A percentile compares a stretch with the other conserved stretches of the same genome.
Conservation (phyloP, 1,140 invertebrate genomes). For the Coelopa frigida region DNA sequence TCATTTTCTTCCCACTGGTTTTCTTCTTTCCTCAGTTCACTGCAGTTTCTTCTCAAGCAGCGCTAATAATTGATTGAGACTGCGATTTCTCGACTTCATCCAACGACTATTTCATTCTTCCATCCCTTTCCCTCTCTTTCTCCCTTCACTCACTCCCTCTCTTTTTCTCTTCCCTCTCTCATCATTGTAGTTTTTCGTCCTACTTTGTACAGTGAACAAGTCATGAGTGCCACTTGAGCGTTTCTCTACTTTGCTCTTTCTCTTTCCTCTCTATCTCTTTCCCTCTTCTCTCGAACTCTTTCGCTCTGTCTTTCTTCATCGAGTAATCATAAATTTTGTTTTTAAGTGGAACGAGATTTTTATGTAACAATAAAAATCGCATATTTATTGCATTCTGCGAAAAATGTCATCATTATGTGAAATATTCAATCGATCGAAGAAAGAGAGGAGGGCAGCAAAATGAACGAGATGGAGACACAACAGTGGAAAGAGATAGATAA, state of each 20-base stretch:
- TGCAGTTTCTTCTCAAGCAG: too few relatives aligned
- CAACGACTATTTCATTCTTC: background rate
- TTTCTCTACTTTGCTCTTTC: background rate
- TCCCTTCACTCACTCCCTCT: background rate
- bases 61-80: too few relatives aligned
- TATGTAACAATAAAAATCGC: too few relatives aligned
- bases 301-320: background rate
- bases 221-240: background rate
- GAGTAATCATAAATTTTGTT: too few relatives aligned
- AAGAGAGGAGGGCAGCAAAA: too few relatives aligned
- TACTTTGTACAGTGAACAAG: background rate
- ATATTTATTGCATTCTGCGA: too few relatives aligned
- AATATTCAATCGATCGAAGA: too few relatives aligned
- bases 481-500: too few relatives aligned
- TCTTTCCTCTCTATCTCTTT: background rate
- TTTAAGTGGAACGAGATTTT: too few relatives aligned
- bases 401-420: too few relatives aligned
- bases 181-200: background rate
- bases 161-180: background rate
- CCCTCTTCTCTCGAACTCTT: background rate
- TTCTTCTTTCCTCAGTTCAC: background rate
- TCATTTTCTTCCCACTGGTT: background rate
- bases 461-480: too few relatives aligned
- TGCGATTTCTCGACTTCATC: too few relatives aligned
- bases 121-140: background rate